phyloP scores from a whole-genome alignment of 2,113 vertebrate species.

The Athene cunicularia region DNA sequence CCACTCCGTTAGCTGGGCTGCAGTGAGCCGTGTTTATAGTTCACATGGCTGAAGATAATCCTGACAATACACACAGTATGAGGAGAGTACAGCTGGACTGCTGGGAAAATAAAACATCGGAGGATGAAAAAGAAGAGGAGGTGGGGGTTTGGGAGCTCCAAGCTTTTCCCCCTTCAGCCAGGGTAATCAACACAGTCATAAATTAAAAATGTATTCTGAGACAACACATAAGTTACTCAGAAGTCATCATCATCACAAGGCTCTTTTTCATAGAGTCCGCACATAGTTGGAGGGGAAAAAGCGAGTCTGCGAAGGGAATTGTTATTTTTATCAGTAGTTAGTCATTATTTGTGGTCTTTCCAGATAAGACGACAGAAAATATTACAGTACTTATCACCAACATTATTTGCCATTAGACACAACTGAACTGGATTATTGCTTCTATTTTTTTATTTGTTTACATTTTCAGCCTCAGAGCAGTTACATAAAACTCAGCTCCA shows the following conservation, averaged over 20 bases:
- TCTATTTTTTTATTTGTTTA: constrained; percentile 28
- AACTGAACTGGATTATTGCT: neutral
- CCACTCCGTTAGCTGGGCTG: neutral
- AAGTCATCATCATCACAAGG: constrained; percentile 1
- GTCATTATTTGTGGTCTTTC: constrained; percentile 37
- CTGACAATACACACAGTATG: constrained; percentile 46
- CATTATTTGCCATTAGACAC: constrained; percentile 46
- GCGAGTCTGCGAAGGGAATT: neutral
- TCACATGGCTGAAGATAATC: constrained; percentile 31
- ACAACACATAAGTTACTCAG: constrained; percentile 24
- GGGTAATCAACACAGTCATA: constrained; percentile 50
- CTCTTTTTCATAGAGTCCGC: neutral
- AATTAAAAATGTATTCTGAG: constrained; percentile 44
- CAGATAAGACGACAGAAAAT: constrained; percentile 30
- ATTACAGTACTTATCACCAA: constrained; percentile 16
- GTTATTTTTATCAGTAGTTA: neutral
- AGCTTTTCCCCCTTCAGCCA: neutral
- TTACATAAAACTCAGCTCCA: neutral
- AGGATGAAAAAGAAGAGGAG: constrained; percentile 35
- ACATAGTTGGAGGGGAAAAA: neutral
- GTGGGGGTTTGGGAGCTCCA: neutral
- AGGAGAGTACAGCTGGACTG: constrained; percentile 6
- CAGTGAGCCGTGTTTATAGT: constrained; percentile 48
- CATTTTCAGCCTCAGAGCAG: constrained; percentile 6
- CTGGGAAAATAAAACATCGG: constrained; percentile 61